Base-by-base conservation (phyloP, 2,888 invertebrate genomes). In the Drosophila mayaguana region DNA sequence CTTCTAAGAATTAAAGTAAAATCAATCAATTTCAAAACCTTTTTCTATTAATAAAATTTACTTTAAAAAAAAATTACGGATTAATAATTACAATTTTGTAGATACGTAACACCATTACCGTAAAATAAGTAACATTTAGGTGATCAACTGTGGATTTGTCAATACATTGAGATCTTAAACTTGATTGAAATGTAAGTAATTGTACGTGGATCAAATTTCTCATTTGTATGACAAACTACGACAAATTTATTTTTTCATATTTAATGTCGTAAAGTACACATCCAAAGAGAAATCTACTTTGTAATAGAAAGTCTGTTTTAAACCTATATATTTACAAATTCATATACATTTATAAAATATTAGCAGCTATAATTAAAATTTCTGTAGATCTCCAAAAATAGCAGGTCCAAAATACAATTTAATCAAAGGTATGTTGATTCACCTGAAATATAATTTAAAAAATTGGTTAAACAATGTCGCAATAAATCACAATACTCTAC, bases 371-470 rank as follows among this genome's bases (percentile, higher is more conserved):
- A 63, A 71, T 62, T 81, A 75, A 78, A 76, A 67, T 70, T 86
- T 63, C 66, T 78, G 72, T 61, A 88, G 78, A 84, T 88, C 79
- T 78, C 84, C 83, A 82, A 80, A 68, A 80, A 66, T 70, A 72
- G 69, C 66, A 79, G 85, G 74, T 82, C 77, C 72, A 71, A 79
- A 75, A 81, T 74, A 83, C 70, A 72, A 63, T 66, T 75, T 75
- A 64, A 60, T 91, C 86, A 91, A 80, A 91, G 89, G 85, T 92
- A 92, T 84, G 92, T 92, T 74, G 91, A 91, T 91, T 92, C 91
- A 89, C 92, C 91, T 91, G 88, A 60, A 92, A 91, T 67, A 38
- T 65, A 79, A 38, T n/a, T n/a, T 55, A 74, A 54, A 62, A 56
- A 14, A 43, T 25, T 50, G 25, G 53, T 56, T 60, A 12, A 3